Evolutionary conservation across 2,888 invertebrate genomes (phyloP).

Genomic region (Pollenia labialis): DNA sequence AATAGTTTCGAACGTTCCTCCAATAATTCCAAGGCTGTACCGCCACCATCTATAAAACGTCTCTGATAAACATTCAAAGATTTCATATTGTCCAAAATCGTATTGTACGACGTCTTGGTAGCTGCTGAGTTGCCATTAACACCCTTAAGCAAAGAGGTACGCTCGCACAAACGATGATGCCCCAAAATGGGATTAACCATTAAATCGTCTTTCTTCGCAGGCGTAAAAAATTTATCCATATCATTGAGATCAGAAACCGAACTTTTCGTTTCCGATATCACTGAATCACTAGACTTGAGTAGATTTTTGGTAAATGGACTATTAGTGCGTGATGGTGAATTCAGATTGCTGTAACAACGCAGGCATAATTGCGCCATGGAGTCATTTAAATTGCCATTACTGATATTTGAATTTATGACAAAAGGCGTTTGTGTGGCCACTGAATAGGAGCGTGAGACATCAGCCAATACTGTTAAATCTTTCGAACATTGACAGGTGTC

Average conservation of each 20-base stretch:
- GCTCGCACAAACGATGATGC: conserved; percentile 87
- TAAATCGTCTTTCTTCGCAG: conserved; percentile 83
- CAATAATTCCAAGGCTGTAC: conserved; percentile 80
- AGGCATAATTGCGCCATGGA: conserved; percentile 85
- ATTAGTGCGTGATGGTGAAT: conserved; percentile 84
- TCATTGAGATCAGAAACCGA: conserved; percentile 83
- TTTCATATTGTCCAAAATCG: conserved; percentile 76
- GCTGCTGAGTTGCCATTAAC: conserved; percentile 53
- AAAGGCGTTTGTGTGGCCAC: conserved; percentile 88
- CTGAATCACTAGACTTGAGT: conserved; percentile 84
- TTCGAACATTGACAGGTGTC: conserved; percentile 91
- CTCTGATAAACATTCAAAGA: conserved; percentile 77
- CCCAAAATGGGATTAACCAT: conserved; percentile 85
- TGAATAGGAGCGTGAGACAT: conserved; percentile 86
- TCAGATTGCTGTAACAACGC: conserved; percentile 87
- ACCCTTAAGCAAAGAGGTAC: conserved; percentile 76
- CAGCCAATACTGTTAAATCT: conserved; percentile 85
- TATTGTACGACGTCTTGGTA: conserved; percentile 69
- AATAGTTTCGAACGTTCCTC: conserved; percentile 74
- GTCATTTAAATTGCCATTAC: conserved; percentile 76
- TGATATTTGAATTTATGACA: conserved; percentile 47
- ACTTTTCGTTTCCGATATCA: conserved; percentile 84
- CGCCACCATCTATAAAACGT: conserved; percentile 80
- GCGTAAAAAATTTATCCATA: conserved; percentile 82
- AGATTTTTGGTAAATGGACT: conserved; percentile 84